Evolutionary conservation across 2,888 invertebrate species (phyloP).

Genomic region (Stegophylla sp.): DNA sequence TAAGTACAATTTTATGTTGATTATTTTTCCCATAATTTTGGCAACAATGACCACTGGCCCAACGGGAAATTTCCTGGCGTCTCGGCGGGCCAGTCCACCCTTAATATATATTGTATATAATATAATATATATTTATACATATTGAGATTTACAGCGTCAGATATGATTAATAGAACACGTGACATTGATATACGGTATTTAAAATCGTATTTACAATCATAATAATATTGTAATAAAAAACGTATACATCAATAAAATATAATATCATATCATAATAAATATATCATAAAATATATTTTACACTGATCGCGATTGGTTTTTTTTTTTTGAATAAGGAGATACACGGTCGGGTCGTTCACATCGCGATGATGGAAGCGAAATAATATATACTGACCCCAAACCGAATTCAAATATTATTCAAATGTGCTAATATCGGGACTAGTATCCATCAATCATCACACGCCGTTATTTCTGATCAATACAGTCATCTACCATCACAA

Average conservation of each 20-base stretch:
- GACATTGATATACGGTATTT: background rate
- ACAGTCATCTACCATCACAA: background rate
- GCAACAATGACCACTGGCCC: no score
- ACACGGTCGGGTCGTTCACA: background rate
- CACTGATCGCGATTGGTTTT: background rate
- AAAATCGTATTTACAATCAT: no score
- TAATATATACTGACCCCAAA: background rate
- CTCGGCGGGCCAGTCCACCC: no score
- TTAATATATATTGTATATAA: no score
- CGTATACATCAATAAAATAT: no score
- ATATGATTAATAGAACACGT: background rate
- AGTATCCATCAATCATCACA: constrained; percentile 16
- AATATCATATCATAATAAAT: no score
- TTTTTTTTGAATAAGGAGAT: background rate
- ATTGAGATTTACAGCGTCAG: no score
- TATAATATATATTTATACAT: no score
- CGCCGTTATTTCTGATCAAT: constrained; percentile 3
- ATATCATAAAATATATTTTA: background rate
- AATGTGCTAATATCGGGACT: constrained; percentile 13
- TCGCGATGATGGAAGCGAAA: background rate
- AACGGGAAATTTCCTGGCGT: no score
- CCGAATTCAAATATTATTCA: constrained; percentile 34
- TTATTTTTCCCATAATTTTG: no score
- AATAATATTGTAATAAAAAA: no score
- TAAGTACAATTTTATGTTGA: no score